Evolutionary conservation across 1,140 invertebrate genomes (phyloP).

Genomic region (Anastrepha ludens): DNA sequence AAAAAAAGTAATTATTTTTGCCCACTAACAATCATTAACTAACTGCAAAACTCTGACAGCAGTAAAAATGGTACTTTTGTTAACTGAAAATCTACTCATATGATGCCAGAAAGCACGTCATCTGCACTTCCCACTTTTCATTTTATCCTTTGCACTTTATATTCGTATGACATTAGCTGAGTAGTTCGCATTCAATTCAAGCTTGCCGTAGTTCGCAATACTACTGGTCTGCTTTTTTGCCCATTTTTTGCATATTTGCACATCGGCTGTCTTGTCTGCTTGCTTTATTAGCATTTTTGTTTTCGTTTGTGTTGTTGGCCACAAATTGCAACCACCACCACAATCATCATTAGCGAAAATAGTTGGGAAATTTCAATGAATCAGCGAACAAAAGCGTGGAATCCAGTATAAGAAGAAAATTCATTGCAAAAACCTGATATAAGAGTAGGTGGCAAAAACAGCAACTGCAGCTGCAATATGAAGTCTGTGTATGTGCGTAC

Average conservation of each 20-base stretch:
- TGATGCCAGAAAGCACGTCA: not conserved
- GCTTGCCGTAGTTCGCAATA: too few species aligned
- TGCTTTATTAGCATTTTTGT: not conserved
- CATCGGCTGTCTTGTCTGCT: not conserved
- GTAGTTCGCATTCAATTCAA: too few species aligned
- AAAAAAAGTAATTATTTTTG: not conserved
- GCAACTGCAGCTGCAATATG: not conserved
- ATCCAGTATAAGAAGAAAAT: not conserved
- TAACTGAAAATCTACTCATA: not conserved
- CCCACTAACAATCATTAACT: not conserved
- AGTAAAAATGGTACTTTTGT: not conserved
- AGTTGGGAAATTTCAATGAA: slow-evolving; percentile 14
- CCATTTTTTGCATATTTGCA: not conserved
- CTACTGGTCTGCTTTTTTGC: too few species aligned
- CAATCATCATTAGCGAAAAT: slow-evolving; percentile 30
- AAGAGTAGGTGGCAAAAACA: not conserved
- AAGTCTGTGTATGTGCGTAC: not conserved
- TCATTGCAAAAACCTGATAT: not conserved
- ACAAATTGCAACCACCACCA: not conserved
- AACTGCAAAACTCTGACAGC: not conserved
- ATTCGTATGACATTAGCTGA: not conserved
- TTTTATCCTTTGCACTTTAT: not conserved
- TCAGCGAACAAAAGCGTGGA: not conserved
- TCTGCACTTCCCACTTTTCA: not conserved
- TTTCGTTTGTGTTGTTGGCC: not conserved